Conservation (phyloP, 2,797 vertebrate species). For the Leuciscus waleckii region DNA sequence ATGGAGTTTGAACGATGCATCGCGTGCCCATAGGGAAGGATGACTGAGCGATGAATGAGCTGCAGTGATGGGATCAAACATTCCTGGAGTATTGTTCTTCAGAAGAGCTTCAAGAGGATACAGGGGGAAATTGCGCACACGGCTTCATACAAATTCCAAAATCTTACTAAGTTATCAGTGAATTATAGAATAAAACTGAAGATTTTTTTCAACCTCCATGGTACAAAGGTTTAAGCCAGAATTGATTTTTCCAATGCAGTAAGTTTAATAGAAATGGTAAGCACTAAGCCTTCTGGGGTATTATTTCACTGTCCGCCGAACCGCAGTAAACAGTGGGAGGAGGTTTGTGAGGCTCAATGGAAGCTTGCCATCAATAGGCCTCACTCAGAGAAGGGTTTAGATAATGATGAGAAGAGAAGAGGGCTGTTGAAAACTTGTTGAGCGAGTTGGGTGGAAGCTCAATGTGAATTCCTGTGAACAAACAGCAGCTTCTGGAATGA, state of each 20-base stretch:
- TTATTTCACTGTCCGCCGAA: slow-evolving; percentile 5
- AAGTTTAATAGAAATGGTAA: slow-evolving; percentile 5
- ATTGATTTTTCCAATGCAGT: slow-evolving; percentile 10
- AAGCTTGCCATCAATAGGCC: slow-evolving; percentile 23
- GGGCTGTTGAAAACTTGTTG: slow-evolving; percentile 23
- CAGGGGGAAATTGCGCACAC: slow-evolving; percentile 55
- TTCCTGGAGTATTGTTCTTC: slow-evolving; percentile 70
- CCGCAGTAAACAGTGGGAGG: not conserved
- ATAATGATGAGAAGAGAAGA: slow-evolving; percentile 46
- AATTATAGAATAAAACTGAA: not conserved
- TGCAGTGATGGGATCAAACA: slow-evolving; percentile 72
- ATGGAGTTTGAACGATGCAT: slow-evolving; percentile 47
- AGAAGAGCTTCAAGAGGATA: slow-evolving; percentile 64
- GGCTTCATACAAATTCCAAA: not conserved
- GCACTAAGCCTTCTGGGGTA: not conserved
- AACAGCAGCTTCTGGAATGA: slow-evolving; percentile 18
- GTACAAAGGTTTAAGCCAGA: not conserved
- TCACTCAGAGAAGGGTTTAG: slow-evolving; percentile 13
- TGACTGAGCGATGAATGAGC: slow-evolving; percentile 63
- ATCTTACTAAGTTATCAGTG: not conserved
- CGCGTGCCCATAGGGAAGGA: slow-evolving; percentile 52
- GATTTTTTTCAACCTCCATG: not conserved
- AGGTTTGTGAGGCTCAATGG: slow-evolving; percentile 3
- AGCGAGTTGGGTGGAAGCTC: not conserved
- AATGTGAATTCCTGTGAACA: slow-evolving; percentile 28